Percentiles rank a stretch among this genome's conserved stretches.
These are phyloP conservation scores for Aricia artaxerxes DNA, from an alignment of 2,888 invertebrate genomes.

Conservation along the genomic window DNA sequence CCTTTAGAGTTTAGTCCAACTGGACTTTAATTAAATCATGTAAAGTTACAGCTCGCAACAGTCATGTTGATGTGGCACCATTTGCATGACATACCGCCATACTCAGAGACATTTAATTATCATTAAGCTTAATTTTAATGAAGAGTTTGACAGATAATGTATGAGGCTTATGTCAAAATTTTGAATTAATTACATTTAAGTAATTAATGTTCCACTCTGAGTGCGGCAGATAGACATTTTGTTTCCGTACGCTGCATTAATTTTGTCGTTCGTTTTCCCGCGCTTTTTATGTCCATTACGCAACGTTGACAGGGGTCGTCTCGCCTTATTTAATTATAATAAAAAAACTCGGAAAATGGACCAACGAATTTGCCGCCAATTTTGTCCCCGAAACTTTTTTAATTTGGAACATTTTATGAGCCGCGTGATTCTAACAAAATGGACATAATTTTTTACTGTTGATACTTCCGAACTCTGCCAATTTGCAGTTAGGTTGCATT, in stretches of 20 bases:
- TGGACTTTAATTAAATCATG: background rate
- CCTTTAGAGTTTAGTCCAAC: no score
- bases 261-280: background rate
- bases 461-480: background rate
- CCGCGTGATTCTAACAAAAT: constrained; percentile 7
- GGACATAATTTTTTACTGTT: constrained; percentile 21
- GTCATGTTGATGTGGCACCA: background rate
- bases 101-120: no score
- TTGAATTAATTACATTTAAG: no score
- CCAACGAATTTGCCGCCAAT: constrained; percentile 3
- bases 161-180: no score
- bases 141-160: no score
- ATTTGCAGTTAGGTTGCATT: constrained; percentile 19
- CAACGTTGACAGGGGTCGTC: constrained; percentile 47
- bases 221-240: background rate
- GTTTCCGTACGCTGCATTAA: constrained; percentile 1
- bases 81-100: background rate
- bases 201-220: no score
- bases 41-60: background rate
- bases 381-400: constrained; percentile 7
- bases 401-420: constrained; percentile 25
- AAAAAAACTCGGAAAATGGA: background rate
- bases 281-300: constrained; percentile 15
- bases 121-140: no score
- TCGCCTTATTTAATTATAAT: constrained; percentile 16